Conservation (phyloP, 2,797 vertebrate species). For the Microctenopoma steveboyesi region DNA sequence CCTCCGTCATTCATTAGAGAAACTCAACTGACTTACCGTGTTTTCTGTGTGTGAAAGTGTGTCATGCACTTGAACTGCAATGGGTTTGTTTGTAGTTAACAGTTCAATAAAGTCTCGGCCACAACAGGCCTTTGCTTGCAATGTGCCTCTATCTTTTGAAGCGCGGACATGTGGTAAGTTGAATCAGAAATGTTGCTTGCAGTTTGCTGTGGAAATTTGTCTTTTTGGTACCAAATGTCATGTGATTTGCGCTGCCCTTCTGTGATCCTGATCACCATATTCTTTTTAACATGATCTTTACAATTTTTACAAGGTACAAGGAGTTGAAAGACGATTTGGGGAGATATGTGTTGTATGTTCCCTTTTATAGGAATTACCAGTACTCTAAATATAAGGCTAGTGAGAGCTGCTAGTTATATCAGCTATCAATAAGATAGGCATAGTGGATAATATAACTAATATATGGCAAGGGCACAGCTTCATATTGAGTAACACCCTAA, state of each 20-base stretch:
- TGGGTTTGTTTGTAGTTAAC: conserved; percentile 27
- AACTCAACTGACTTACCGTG: conserved; percentile 29
- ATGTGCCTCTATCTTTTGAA: conserved; percentile 41
- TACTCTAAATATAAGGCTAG: neutral
- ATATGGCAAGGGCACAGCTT: neutral
- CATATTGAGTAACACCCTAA: too few species aligned
- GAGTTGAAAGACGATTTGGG: neutral
- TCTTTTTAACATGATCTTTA: neutral
- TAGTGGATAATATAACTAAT: neutral
- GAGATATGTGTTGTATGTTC: neutral
- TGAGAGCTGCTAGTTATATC: neutral
- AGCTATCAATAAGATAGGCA: neutral
- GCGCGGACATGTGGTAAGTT: conserved; percentile 68
- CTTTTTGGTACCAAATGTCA: neutral
- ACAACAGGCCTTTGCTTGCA: conserved; percentile 31
- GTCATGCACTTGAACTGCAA: conserved; percentile 32
- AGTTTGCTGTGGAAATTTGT: conserved; percentile 31
- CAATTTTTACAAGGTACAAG: neutral
- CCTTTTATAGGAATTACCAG: neutral
- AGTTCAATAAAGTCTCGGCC: conserved; percentile 1
- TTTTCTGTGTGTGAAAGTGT: conserved; percentile 35
- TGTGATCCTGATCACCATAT: neutral
- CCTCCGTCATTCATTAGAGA: conserved; percentile 72
- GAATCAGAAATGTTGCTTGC: conserved; percentile 30
- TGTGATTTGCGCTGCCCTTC: neutral